Base-by-base conservation (phyloP, 2,797 vertebrate species). In the Pangasius krempfi region DNA sequence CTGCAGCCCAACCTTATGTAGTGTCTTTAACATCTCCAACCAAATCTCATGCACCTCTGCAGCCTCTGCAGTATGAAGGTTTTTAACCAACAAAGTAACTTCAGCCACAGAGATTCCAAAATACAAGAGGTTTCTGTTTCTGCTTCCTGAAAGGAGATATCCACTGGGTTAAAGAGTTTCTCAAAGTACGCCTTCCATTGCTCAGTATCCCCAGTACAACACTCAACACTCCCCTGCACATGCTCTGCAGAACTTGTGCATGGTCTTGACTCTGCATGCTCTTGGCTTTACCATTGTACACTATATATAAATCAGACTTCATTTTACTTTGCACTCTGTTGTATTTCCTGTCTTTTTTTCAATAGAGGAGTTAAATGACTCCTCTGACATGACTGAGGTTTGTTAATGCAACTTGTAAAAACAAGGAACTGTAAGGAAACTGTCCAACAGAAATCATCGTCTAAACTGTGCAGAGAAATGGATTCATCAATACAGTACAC, bases 401-500 rank as follows among this genome's bases (percentile, higher is more conserved):
- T n/a, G 44, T 50, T 52, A 76, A 76, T 76, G 47, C 13, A 56
- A 56, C 5, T 78, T 3, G 4, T 56, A 44, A 30, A 33, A 33
- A 78, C 20, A 10, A 75, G 13, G 56, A 58, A 20, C 72, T 78
- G 25, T 52, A 78, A 52, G 25, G 27, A 78, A 52, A 52, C 5
- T 52, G 44, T 79, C n/a, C 16, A 16, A n/a, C 16, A 37, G 30
- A 37, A 58, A 30, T 56, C 14, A 44, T 75, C 44, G 60, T 37
- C 52, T 87, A 70, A 68, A 27, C 33, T n/a, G 8, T 20, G 30
- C 76, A 54, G 22, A 54, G 62, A 68, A n/a, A 66, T 80, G 4
- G 14, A 37, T 37, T 83, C 47, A 84, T 84, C 25, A 81, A 27
- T 83, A 78, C 85, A 70, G 80, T 40, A 20, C 54, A 76, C 44